Percentiles rank a stretch among this genome's conserved stretches.
These are phyloP conservation scores for Fopius arisanus DNA, from an alignment of 1,140 invertebrate species.

Conservation along the genomic window DNA sequence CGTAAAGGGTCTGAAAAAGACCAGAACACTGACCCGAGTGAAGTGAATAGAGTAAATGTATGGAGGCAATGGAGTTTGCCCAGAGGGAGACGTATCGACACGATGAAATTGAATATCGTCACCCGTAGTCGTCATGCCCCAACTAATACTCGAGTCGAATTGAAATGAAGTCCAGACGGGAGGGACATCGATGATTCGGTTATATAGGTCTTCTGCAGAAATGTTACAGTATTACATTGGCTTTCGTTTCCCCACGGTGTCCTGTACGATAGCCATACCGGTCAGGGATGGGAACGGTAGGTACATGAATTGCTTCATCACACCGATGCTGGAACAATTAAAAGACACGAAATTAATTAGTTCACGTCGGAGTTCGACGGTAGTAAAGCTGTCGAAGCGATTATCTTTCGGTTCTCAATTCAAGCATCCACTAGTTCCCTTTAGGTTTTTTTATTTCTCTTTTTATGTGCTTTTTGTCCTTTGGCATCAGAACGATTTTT, in stretches of 20 bases:
- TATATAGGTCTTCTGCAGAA: background rate
- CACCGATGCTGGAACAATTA: slow-evolving; percentile 26
- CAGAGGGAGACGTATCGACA: slow-evolving; percentile 19
- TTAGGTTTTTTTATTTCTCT: background rate
- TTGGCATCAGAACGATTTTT: background rate
- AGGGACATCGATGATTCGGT: background rate
- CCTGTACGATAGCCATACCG: background rate
- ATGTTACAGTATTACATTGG: slow-evolving; percentile 1
- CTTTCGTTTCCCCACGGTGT: background rate
- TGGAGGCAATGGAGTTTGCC: background rate
- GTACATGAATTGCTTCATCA: slow-evolving; percentile 16
- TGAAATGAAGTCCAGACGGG: slow-evolving; percentile 18
- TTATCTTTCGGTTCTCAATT: slow-evolving; percentile 10
- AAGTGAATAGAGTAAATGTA: background rate
- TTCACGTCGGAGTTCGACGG: background rate
- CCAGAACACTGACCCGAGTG: background rate
- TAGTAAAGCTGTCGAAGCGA: background rate
- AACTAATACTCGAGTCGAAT: slow-evolving; percentile 15
- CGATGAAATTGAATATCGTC: slow-evolving; percentile 19
- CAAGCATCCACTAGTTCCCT: background rate
- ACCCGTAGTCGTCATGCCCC: background rate
- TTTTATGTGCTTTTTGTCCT: background rate
- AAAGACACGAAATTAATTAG: slow-evolving; percentile 27
- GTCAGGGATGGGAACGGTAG: background rate
- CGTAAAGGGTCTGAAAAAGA: background rate